Base-by-base conservation (phyloP, 1,140 invertebrate species). In the Bactericera cockerelli region DNA sequence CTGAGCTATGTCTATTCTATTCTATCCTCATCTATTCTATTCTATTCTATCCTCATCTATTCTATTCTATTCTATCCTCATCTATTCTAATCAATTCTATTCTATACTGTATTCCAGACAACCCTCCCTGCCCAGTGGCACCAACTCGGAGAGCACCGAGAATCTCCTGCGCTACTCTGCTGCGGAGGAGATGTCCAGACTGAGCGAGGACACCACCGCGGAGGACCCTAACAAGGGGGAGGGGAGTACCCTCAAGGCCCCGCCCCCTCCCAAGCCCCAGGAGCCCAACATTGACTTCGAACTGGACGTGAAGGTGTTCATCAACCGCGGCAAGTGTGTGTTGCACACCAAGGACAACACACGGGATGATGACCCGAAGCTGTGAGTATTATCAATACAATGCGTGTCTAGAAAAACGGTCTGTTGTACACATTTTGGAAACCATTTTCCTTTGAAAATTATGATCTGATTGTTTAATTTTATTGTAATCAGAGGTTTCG, bases 261-360 rank as follows among this genome's bases (percentile, higher is more conserved):
- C 19, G 4, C 2, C 33, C 3, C 39, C 24, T 16, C 59, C 11
- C 39, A 86, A 86, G 67, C 75, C 81, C 2, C 81, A 86, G 61
- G 93, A 97, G 68, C 93, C 93, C 0, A 95, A 89, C 67, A 90
- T 98, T 61, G 93, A 98, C 71, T 89, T 98, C 70, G 92, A 97
- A 70, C 74, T 98, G 62, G 93, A 97, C 72, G 87, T 98, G 0
- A 95, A 95, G 74, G 91, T 98, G 26, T 81, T 94, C 60, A 94
- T 98, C 56, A 95, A 95, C 69, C 93, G 90, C 65, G 94, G 93
- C 1, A 94, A 96, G 74, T 98, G 93, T 74, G 90, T 95, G 25
- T 75, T 98, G 2, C 93, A 97, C 72, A 95, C 93, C 0, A 95
- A 93, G 72, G 88, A 93, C 69, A 72, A 75, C 21, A 71, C 73